Conservation (phyloP, 1,140 invertebrate species). For the Dolichoris vasculosae region DNA sequence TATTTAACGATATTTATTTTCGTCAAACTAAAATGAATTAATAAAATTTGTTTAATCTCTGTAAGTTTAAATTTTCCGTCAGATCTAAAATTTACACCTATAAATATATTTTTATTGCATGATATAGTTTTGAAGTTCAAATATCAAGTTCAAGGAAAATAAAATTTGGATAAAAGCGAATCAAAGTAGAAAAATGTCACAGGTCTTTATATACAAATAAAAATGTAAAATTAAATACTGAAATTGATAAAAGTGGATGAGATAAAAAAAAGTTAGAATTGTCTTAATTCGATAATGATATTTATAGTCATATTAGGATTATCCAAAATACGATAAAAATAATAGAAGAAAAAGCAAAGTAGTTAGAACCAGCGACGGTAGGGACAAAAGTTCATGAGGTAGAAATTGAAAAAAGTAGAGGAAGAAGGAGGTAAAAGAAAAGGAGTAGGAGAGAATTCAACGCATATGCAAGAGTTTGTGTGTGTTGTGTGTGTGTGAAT, state of each 20-base stretch:
- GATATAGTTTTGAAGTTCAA: neutral
- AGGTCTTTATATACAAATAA: neutral
- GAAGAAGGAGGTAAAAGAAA: conserved; percentile 33
- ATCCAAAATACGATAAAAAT: neutral
- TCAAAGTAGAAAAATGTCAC: neutral
- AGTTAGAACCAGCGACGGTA: neutral
- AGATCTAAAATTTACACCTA: neutral
- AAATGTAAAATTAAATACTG: neutral
- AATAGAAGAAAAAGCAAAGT: neutral
- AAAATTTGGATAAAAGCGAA: neutral
- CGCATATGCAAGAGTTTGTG: conserved; percentile 20
- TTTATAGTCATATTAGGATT: neutral
- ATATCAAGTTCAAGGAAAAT: neutral
- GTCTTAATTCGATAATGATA: conserved; percentile 17
- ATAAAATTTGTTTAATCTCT: too few relatives aligned
- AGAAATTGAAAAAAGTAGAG: conserved; percentile 17
- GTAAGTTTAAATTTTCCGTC: too few relatives aligned
- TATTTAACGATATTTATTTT: too few relatives aligned
- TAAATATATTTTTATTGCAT: neutral
- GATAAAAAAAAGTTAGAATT: conserved; percentile 34
- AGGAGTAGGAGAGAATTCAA: conserved; percentile 44
- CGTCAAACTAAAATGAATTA: too few relatives aligned
- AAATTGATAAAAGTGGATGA: conserved; percentile 37
- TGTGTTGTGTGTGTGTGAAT: neutral
- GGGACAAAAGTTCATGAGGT: conserved; percentile 28